Percentiles rank a stretch among this genome's conserved stretches.
phyloP scores from a whole-genome alignment of 2,797 vertebrate genomes.

The Arrhamphus sclerolepis region DNA sequence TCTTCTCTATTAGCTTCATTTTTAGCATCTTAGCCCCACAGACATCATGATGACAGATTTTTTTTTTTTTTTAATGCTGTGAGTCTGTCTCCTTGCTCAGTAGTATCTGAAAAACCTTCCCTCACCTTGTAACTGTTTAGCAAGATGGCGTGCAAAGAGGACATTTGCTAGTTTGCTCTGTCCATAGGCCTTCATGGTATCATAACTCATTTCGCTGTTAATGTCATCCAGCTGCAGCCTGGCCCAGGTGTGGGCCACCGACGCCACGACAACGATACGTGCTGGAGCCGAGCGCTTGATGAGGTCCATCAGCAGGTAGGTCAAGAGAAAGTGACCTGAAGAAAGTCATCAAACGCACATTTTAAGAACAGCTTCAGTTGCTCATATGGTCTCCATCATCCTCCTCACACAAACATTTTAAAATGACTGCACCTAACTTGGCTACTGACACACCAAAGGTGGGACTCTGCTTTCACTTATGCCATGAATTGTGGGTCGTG shows the following conservation, averaged over 20 bases:
- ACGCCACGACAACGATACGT: slow-evolving; percentile 88
- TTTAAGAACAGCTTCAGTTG: neutral
- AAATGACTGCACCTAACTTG: no score
- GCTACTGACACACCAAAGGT: no score
- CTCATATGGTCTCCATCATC: no score
- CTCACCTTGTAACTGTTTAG: slow-evolving; percentile 87
- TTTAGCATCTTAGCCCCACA: no score
- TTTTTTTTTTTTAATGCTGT: no score
- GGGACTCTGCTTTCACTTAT: no score
- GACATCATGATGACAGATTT: no score
- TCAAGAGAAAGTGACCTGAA: slow-evolving; percentile 91
- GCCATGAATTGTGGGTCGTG: no score
- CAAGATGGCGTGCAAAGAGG: slow-evolving; percentile 87
- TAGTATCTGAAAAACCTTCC: slow-evolving; percentile 1
- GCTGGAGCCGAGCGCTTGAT: slow-evolving; percentile 87
- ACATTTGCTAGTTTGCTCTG: slow-evolving; percentile 95
- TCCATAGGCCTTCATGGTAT: slow-evolving; percentile 85
- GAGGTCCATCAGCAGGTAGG: slow-evolving; percentile 86
- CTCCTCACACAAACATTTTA: no score
- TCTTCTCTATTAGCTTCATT: no score
- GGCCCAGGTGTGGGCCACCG: slow-evolving; percentile 86
- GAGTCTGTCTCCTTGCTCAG: neutral
- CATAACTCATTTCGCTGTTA: slow-evolving; percentile 88
- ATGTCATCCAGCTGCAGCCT: slow-evolving; percentile 88
- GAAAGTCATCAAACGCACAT: slow-evolving; percentile 5